Conservation (phyloP, 2,113 vertebrate genomes). For the Oriolus oriolus region DNA sequence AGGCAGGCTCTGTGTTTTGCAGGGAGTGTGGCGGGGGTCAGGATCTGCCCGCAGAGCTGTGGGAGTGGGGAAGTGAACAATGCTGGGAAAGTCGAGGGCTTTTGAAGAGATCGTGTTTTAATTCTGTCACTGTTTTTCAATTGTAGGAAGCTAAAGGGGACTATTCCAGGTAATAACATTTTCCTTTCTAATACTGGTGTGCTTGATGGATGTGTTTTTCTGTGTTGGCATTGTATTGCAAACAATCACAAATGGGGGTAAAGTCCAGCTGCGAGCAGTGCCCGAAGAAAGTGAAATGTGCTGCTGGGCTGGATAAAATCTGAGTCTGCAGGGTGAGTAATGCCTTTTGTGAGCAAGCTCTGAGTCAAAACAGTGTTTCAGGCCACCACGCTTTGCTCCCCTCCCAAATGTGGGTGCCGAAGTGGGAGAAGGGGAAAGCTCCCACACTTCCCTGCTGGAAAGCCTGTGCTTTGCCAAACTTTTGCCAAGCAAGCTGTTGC, state of each 20-base stretch:
- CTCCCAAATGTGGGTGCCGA: neutral
- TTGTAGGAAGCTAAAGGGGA: conserved; percentile 94
- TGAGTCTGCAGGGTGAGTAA: conserved; percentile 33
- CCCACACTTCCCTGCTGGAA: neutral
- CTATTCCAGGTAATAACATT: conserved; percentile 86
- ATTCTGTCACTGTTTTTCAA: conserved; percentile 58
- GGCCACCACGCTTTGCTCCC: neutral
- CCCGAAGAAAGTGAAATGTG: conserved; percentile 2
- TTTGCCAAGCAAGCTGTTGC: neutral
- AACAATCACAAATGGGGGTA: conserved; percentile 7
- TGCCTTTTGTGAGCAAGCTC: conserved; percentile 56
- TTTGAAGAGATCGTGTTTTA: conserved; percentile 38
- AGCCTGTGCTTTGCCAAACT: neutral
- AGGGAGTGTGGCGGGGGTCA: neutral
- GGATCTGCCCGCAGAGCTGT: neutral
- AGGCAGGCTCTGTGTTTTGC: neutral
- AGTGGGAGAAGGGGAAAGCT: neutral
- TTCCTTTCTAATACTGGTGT: conserved; percentile 48
- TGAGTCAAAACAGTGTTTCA: conserved; percentile 2
- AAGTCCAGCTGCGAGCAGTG: neutral
- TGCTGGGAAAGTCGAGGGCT: conserved; percentile 49
- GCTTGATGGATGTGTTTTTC: conserved; percentile 48
- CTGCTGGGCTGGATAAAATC: conserved; percentile 27
- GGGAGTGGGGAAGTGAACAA: conserved; percentile 51
- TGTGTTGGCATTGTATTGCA: conserved; percentile 37